phyloP scores from a whole-genome alignment of 2,113 vertebrate genomes.

The Hippocampus mohnikei region DNA sequence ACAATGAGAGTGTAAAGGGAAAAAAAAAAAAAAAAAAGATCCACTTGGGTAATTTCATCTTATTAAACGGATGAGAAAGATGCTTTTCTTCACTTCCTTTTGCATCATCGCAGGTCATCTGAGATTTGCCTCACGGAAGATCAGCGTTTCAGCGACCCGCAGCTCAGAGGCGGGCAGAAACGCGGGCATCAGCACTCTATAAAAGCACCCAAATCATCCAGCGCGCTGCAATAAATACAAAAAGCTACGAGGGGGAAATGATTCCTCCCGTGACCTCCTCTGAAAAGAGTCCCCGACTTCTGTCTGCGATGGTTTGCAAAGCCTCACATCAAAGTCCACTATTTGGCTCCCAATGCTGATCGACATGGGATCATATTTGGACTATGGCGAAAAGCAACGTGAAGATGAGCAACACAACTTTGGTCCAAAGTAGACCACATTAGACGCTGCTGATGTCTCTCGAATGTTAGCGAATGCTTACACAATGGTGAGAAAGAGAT shows the following conservation, averaged over 20 bases:
- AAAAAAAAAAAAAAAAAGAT: not conserved
- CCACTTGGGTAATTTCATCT: conserved; percentile 37
- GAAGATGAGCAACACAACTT: conserved; percentile 97
- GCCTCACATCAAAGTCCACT: conserved; percentile 91
- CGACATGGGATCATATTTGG: conserved; percentile 90
- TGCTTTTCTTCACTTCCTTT: conserved; percentile 11
- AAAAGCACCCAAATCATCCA: conserved; percentile 13
- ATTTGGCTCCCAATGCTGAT: conserved; percentile 84
- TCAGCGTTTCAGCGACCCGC: conserved; percentile 58
- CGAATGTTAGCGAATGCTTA: conserved; percentile 88
- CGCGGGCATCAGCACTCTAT: conserved; percentile 35
- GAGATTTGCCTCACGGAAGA: conserved; percentile 46
- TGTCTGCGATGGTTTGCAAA: conserved; percentile 82
- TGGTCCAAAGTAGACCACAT: conserved; percentile 89
- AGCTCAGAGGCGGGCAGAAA: conserved; percentile 50
- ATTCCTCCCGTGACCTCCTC: not conserved
- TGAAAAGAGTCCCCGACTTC: conserved; percentile 17
- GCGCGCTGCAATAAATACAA: conserved; percentile 24
- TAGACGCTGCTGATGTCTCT: conserved; percentile 89
- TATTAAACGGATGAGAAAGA: conserved; percentile 36
- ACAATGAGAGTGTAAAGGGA: conserved; percentile 10
- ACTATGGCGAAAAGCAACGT: conserved; percentile 94
- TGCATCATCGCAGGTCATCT: conserved; percentile 33
- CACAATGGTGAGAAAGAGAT: conserved; percentile 89
- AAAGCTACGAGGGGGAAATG: conserved; percentile 2